phyloP scores from a whole-genome alignment of 2,797 vertebrate genomes.

The Acanthiza pusilla region DNA sequence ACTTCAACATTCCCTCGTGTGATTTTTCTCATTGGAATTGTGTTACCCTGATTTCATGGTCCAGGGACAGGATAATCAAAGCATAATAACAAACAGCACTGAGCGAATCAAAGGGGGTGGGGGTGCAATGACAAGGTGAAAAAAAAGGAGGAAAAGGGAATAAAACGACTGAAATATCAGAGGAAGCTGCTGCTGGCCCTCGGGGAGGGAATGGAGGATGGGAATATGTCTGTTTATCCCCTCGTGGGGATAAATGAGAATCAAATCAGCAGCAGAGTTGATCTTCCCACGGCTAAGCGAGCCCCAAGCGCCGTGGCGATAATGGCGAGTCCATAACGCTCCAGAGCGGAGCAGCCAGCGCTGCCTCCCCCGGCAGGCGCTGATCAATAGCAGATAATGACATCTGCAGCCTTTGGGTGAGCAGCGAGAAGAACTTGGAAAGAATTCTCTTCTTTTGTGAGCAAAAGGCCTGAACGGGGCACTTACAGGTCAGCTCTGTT shows the following conservation, averaged over 20 bases:
- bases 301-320: neutral
- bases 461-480: neutral
- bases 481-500: neutral
- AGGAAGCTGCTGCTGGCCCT: neutral
- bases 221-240: fast-evolving
- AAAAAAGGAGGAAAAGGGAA: neutral
- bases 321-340: neutral
- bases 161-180: neutral
- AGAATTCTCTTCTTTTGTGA: neutral
- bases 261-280: neutral
- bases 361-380: neutral
- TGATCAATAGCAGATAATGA: neutral
- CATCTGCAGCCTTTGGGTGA: neutral
- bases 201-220: neutral
- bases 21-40: neutral
- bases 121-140: neutral
- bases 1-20: neutral
- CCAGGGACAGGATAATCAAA: neutral
- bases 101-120: neutral
- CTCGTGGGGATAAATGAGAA: neutral
- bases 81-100: neutral
- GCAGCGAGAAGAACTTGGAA: neutral
- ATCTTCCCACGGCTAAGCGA: neutral
- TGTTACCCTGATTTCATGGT: neutral
- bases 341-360: neutral